These are phyloP conservation scores for Erannis defoliaria DNA, from an alignment of 2,888 invertebrate genomes.

Conservation along the genomic window DNA sequence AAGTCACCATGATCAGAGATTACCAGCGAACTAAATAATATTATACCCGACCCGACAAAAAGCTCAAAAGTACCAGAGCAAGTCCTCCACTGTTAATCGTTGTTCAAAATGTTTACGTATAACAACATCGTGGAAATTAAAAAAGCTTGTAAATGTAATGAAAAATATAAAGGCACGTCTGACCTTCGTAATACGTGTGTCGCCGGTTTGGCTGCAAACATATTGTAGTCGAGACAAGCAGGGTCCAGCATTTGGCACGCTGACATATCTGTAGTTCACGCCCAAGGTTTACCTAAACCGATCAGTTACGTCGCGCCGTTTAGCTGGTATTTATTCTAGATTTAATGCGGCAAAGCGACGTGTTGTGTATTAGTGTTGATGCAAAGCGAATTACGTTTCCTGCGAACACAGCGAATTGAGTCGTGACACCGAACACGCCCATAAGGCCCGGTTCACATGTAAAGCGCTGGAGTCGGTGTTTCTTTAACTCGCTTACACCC, in stretches of 20 bases:
- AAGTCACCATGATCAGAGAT: too few relatives aligned
- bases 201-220: not conserved
- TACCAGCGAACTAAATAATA: too few relatives aligned
- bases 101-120: too few relatives aligned
- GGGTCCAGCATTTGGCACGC: conserved; percentile 1
- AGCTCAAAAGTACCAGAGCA: too few relatives aligned
- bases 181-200: conserved; percentile 1
- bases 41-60: too few relatives aligned
- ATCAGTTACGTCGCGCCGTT: not conserved
- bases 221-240: not conserved
- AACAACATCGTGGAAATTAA: too few relatives aligned
- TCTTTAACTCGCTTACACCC: too few relatives aligned
- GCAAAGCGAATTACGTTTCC: conserved; percentile 6
- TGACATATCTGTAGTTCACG: not conserved
- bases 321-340: not conserved
- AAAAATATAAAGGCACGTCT: not conserved
- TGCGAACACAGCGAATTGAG: not conserved
- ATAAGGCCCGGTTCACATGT: too few relatives aligned
- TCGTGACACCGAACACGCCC: not conserved
- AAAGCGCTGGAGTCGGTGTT: too few relatives aligned
- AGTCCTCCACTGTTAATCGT: too few relatives aligned
- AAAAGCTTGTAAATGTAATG: too few relatives aligned
- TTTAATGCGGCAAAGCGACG: not conserved
- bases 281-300: conserved; percentile 2
- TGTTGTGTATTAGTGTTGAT: conserved; percentile 1